A percentile compares a stretch with the other conserved stretches of the same genome.
phyloP scores from a whole-genome alignment of 1,140 invertebrate species.

The Drosophila tani region DNA sequence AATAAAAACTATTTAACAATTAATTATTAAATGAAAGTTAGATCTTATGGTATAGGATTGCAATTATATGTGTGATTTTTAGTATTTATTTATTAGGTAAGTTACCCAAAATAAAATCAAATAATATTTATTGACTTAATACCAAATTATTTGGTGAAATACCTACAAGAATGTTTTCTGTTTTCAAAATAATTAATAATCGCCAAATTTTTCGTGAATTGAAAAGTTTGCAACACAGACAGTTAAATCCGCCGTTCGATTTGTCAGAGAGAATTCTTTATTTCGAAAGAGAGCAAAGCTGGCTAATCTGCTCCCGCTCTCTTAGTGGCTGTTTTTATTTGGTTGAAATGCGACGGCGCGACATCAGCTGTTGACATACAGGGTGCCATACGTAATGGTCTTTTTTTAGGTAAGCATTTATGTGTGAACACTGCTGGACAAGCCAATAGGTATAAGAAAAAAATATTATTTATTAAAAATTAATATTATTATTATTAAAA shows the following conservation, averaged over 20 bases:
- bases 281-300: neutral
- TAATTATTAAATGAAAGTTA: too few relatives aligned
- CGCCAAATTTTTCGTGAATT: neutral
- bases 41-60: too few relatives aligned
- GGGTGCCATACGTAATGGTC: constrained; percentile 4
- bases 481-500: too few relatives aligned
- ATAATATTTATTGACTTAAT: too few relatives aligned
- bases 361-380: constrained; percentile 32
- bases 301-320: neutral
- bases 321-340: neutral
- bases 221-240: neutral
- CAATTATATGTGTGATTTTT: too few relatives aligned
- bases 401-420: constrained; percentile 2
- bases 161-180: neutral
- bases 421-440: neutral
- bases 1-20: neutral
- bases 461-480: too few relatives aligned
- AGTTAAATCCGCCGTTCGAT: neutral
- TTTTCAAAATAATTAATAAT: too few relatives aligned
- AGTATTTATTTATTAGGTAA: too few relatives aligned
- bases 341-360: constrained; percentile 32
- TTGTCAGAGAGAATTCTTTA: neutral
- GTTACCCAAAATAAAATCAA: too few relatives aligned
- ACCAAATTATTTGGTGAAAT: neutral
- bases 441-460: neutral